Base-by-base conservation (phyloP, 2,113 vertebrate species). In the Ochotona curzoniae region DNA sequence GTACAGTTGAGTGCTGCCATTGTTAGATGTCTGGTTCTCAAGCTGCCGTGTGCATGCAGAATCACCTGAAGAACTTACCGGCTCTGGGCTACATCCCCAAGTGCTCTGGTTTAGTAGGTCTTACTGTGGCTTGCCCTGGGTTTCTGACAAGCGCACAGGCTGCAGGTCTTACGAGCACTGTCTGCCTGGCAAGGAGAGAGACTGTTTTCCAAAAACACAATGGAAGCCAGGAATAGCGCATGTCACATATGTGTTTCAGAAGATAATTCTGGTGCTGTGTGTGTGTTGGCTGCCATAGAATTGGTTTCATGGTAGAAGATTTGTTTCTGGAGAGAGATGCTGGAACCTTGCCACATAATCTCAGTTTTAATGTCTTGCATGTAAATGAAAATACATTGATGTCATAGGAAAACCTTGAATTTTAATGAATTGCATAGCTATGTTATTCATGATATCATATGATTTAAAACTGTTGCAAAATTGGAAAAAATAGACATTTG, bases 371-470 rank as follows among this genome's bases (percentile, higher is more conserved):
- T 49, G 61, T 64, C 51, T 82, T 88, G 79, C 5, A 83, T 54
- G 89, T 44, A 44, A 44, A 44, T 4, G 38, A 44, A 44, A 44
- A 44, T 60, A 28, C 25, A 73, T 60, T 82, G 64, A 66, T 80
- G 2, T 67, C 25, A 23, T 73, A 44, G 47, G 84, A 95, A 80
- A 93, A 28, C 12, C 28, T 93, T 82, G 63, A 88, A 92, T 44
- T 9, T 64, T 85, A 67, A 47, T 73, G 7, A 75, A 32, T 84
- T 89, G 28, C 1, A 25, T 89, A 80, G 44, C 38, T 44, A 44
- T 44, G 38, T 94, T 61, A 44, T 67, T 75, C 9, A 73, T 35
- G 30, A 86, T 83, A 86, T 89, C 26, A 63, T 81, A 7, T 87
- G 26, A 49, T 87, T 93, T 32, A 12, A 28, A 44, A 75, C 25